Evolutionary conservation across 1,140 invertebrate genomes (phyloP).

Genomic region (Mizuhopecten yessoensis): DNA sequence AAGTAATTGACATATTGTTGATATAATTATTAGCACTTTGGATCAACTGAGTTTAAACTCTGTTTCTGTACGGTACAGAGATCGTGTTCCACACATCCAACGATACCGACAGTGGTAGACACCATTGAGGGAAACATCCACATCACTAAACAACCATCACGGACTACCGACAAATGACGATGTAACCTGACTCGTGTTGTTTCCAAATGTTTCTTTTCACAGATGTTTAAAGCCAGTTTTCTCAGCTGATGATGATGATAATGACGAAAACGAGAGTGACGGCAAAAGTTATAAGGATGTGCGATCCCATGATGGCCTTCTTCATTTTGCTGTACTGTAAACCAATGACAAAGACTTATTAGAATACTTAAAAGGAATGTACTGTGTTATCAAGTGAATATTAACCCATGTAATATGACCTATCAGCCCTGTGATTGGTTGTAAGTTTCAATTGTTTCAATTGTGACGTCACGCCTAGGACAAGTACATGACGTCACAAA

Average conservation of each 20-base stretch:
- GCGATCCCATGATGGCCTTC: conserved; percentile 60
- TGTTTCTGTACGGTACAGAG: too few species aligned
- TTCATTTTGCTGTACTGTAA: conserved; percentile 63
- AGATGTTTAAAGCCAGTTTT: background rate
- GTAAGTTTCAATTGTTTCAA: too few species aligned
- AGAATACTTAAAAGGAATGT: too few species aligned
- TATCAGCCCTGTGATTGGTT: too few species aligned
- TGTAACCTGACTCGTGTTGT: background rate
- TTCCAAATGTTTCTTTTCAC: background rate
- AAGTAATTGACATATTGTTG: background rate
- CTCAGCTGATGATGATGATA: background rate
- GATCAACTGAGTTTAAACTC: background rate
- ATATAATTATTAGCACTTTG: background rate
- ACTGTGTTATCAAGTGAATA: too few species aligned
- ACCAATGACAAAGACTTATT: background rate
- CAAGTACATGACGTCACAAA: too few species aligned
- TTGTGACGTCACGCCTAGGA: too few species aligned
- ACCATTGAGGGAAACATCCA: too few species aligned
- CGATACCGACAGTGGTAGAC: too few species aligned
- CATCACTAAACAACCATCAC: too few species aligned
- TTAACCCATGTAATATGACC: too few species aligned
- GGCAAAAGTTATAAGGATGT: conserved; percentile 57
- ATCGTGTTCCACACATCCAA: too few species aligned
- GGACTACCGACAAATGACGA: background rate
- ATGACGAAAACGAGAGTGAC: conserved; percentile 47